Conservation (phyloP, 2,797 vertebrate species). For the Florisuga fusca region DNA sequence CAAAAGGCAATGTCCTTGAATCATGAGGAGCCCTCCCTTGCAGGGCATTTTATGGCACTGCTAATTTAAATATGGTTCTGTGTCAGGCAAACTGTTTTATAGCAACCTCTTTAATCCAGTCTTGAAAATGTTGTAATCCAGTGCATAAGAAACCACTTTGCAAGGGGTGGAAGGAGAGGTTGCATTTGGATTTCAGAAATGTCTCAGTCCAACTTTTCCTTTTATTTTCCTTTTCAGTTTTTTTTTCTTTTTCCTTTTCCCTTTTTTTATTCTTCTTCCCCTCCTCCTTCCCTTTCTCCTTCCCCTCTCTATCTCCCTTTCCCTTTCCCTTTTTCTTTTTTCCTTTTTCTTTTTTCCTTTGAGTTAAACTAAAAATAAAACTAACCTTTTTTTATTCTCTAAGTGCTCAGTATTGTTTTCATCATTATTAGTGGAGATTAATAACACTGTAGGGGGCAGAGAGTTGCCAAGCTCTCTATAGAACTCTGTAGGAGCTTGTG, state of each 20-base stretch:
- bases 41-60: slow-evolving; percentile 24
- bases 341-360: neutral
- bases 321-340: neutral
- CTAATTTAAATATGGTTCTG: slow-evolving; percentile 61
- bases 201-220: neutral
- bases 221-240: rapidly evolving
- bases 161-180: neutral
- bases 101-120: slow-evolving; percentile 20
- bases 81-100: slow-evolving; percentile 60
- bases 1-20: slow-evolving; percentile 27
- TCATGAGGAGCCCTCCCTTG: neutral
- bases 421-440: neutral
- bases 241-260: neutral
- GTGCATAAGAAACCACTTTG: neutral
- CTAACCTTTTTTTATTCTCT: neutral
- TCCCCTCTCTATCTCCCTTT: no score
- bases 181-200: neutral
- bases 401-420: neutral
- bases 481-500: neutral
- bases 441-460: neutral
- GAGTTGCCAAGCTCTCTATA: neutral
- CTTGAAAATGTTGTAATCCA: slow-evolving; percentile 32
- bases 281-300: neutral
- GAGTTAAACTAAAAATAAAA: neutral
- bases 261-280: no score